Base-by-base conservation (phyloP, 1,140 invertebrate genomes). In the Ostrea edulis region DNA sequence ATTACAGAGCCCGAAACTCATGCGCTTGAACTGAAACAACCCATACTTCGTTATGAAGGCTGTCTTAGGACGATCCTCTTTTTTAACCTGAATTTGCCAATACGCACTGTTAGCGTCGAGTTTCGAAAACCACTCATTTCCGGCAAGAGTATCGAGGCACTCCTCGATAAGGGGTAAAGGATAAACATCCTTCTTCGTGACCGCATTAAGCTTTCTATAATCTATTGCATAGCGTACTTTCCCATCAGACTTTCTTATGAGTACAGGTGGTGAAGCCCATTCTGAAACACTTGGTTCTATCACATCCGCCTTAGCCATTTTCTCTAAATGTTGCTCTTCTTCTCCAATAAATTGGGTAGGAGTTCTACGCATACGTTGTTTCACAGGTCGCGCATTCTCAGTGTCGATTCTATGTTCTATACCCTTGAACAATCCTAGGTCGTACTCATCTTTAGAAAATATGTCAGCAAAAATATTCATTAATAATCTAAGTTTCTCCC, bases 131-230 rank as follows among this genome's bases (percentile, higher is more conserved):
- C 65, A 89, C 0, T 52, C 9, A 85, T 77, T 89, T 65, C 71
- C 89, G 7, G 89, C 65, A 25, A 87, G 35, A 17, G 86, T 82
- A n/a, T 89, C 89, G 3, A 87, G 35, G 35, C 86, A 89, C 25
- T 89, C 84, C 12, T 89, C 84, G 9, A 89, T 68, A 29, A 89
- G n/a, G 17, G 88, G 84, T 12, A 86, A 52, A 20, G 84, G 53
- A 53, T 62, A 87, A 4, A 82, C 54, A 68, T 89, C 83, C 17
- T 87, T 85, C 8, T 8, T n/a, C 29, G 86, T 89, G 0, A 89
- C 0, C 3, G 11, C 52, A 62, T 87, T 87, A 2, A 87, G 51
- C 5, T 14, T 71, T 8, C 86, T 8, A 68, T 87, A 89, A 29
- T 89, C 83, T 11, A 88, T 20, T 25, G 82, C 84, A 54, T 35